Evolutionary conservation across 2,113 vertebrate species (phyloP).

Genomic region (Polypterus senegalus): DNA sequence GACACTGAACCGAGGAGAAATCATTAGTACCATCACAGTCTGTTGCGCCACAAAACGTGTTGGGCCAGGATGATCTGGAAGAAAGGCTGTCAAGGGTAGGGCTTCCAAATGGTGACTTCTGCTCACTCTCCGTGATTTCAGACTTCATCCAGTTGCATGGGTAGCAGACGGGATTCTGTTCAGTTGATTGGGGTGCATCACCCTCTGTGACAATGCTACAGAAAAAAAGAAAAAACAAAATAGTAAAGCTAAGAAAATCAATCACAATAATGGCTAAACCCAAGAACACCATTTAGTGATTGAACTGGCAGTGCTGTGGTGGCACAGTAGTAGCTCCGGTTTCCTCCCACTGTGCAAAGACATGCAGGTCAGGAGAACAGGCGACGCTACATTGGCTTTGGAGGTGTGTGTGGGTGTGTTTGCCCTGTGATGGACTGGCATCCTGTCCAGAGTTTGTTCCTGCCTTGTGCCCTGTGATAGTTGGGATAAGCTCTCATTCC

Average conservation of each 20-base stretch:
- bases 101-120: constrained; percentile 40
- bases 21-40: constrained; percentile 59
- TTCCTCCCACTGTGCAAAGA: too few species aligned
- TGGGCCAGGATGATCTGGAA: constrained; percentile 84
- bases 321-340: too few species aligned
- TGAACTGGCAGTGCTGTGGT: too few species aligned
- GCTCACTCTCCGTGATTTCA: constrained; percentile 44
- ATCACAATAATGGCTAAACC: too few species aligned
- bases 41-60: constrained; percentile 57
- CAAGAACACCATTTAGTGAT: too few species aligned
- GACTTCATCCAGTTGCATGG: constrained; percentile 62
- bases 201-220: constrained; percentile 56
- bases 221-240: constrained; percentile 12
- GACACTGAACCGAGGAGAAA: constrained; percentile 61
- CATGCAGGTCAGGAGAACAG: too few species aligned
- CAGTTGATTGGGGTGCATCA: constrained; percentile 43
- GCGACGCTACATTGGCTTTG: too few species aligned
- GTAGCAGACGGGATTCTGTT: constrained; percentile 64
- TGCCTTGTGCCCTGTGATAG: too few species aligned
- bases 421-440: too few species aligned
- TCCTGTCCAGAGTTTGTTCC: too few species aligned
- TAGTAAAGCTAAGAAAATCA: neutral
- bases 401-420: too few species aligned
- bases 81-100: constrained; percentile 49
- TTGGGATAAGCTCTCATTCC: too few species aligned